Conservation (phyloP, 1,140 invertebrate species). For the Drosophila nigrodunni region DNA sequence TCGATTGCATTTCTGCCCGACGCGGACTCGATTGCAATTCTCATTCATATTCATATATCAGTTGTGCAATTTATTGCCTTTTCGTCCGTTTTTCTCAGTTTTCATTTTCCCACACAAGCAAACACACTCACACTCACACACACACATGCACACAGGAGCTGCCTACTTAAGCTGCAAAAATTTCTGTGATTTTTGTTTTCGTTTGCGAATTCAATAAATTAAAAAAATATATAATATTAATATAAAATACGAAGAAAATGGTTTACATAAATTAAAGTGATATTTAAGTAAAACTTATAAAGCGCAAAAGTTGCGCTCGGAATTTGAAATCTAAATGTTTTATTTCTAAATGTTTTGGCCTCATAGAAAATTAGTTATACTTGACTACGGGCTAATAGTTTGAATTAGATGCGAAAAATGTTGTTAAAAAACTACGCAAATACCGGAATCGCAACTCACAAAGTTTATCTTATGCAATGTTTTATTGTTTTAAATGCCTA, state of each 20-base stretch:
- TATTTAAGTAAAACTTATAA: neutral
- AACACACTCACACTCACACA: conserved; percentile 5
- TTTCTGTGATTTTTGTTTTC: conserved; percentile 28
- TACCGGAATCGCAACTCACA: no score
- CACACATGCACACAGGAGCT: neutral
- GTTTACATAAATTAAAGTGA: neutral
- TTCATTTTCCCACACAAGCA: conserved; percentile 26
- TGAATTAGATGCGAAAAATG: no score
- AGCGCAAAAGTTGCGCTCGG: no score
- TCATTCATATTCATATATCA: conserved; percentile 60
- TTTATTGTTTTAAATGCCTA: no score
- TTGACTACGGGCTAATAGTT: no score
- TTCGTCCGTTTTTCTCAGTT: conserved; percentile 27
- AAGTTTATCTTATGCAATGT: no score
- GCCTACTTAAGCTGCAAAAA: conserved; percentile 9
- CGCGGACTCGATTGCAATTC: conserved; percentile 30
- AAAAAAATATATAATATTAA: conserved; percentile 14
- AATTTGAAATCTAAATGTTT: no score
- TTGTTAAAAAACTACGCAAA: no score
- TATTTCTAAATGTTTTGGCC: no score
- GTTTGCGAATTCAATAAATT: conserved; percentile 37
- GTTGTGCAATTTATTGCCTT: conserved; percentile 54
- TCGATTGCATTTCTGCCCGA: conserved; percentile 5
- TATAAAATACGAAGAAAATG: conserved; percentile 19
- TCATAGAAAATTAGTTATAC: no score